phyloP scores from a whole-genome alignment of 1,140 invertebrate genomes.

The Thaumatotibia leucotreta region DNA sequence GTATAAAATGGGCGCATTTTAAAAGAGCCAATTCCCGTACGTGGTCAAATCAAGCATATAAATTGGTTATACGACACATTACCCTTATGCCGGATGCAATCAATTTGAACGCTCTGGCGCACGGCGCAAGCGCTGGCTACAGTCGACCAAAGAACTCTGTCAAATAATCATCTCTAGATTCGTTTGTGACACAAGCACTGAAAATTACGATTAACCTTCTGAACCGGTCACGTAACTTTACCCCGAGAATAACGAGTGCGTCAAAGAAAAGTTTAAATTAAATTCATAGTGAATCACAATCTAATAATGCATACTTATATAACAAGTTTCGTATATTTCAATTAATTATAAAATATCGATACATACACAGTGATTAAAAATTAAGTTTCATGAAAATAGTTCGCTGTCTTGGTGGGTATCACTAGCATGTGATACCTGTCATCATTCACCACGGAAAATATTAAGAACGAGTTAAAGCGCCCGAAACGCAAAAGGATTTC shows the following conservation, averaged over 20 bases:
- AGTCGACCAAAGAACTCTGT: slow-evolving; percentile 48
- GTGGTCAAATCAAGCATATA: slow-evolving; percentile 68
- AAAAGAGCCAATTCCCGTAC: slow-evolving; percentile 24
- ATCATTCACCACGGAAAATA: slow-evolving; percentile 55
- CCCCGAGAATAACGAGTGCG: background rate
- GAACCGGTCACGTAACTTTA: background rate
- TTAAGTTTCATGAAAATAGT: background rate
- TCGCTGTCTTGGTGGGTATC: slow-evolving; percentile 50
- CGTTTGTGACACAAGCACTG: background rate
- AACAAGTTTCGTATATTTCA: background rate
- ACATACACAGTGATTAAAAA: background rate
- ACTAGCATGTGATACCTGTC: slow-evolving; percentile 64
- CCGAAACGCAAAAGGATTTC: slow-evolving; percentile 61
- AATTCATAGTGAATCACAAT: background rate
- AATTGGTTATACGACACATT: slow-evolving; percentile 73
- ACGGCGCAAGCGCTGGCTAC: slow-evolving; percentile 48
- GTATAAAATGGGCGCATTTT: slow-evolving; percentile 1
- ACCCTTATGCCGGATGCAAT: slow-evolving; percentile 73
- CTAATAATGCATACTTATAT: background rate
- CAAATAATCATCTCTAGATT: slow-evolving; percentile 25
- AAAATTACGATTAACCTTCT: background rate
- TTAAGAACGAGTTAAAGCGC: slow-evolving; percentile 53
- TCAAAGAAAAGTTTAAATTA: background rate
- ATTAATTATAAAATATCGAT: background rate
- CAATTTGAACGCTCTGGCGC: slow-evolving; percentile 64